Percentiles rank a stretch among this genome's conserved stretches.
Conservation (phyloP, 2,797 vertebrate genomes). For the Chelon labrosus region DNA sequence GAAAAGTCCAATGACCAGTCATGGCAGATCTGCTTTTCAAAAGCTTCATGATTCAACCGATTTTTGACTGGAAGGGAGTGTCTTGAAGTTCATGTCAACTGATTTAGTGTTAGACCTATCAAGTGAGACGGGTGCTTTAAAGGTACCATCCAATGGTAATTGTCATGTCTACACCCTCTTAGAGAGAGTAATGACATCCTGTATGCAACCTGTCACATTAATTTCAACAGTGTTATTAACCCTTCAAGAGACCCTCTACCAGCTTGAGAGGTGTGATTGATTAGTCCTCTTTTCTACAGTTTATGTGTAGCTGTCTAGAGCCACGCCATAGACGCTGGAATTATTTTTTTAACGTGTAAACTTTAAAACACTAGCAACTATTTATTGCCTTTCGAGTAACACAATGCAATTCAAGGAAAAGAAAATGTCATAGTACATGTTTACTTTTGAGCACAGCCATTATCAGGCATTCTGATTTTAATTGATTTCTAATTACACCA, state of each 20-base stretch:
- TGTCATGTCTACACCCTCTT: slow-evolving; percentile 45
- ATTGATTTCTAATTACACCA: slow-evolving; percentile 77
- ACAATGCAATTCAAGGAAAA: slow-evolving; percentile 14
- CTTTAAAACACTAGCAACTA: neutral
- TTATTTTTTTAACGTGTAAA: neutral
- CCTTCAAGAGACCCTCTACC: slow-evolving; percentile 40
- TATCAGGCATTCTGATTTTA: slow-evolving; percentile 62
- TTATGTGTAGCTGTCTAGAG: slow-evolving; percentile 7
- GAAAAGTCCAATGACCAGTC: slow-evolving; percentile 60
- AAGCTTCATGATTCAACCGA: slow-evolving; percentile 59
- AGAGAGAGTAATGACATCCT: slow-evolving; percentile 59
- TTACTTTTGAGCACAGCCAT: slow-evolving; percentile 34
- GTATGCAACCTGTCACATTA: slow-evolving; percentile 62
- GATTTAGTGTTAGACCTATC: slow-evolving; percentile 59
- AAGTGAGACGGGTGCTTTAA: slow-evolving; percentile 55
- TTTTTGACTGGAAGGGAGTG: slow-evolving; percentile 62
- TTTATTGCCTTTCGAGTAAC: neutral
- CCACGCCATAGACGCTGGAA: neutral
- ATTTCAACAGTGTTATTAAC: slow-evolving; percentile 62
- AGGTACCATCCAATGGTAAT: slow-evolving; percentile 56
- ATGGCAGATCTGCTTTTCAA: slow-evolving; percentile 66
- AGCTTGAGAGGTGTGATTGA: slow-evolving; percentile 47
- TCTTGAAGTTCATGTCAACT: slow-evolving; percentile 44
- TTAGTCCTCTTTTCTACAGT: slow-evolving; percentile 43
- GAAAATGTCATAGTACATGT: slow-evolving; percentile 8